Base-by-base conservation (phyloP, 2,113 vertebrate species). In the Chinchilla lanigera region DNA sequence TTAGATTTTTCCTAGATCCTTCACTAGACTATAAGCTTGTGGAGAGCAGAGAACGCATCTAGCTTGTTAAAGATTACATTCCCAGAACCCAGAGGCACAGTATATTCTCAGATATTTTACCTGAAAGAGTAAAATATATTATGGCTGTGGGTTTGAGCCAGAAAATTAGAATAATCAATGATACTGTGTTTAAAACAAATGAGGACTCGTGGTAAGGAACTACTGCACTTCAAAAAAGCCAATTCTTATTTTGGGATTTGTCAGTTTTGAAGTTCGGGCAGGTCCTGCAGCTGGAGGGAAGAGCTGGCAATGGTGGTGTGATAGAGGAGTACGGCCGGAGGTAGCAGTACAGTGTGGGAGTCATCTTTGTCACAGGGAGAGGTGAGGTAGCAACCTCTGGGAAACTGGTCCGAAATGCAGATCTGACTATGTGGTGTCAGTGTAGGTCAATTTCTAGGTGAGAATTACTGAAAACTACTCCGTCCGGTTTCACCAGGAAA, bases 151-250 rank as follows among this genome's bases (percentile, higher is more conserved):
- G 60, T 96, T 75, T 81, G 80, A 92, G n/a, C 54, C 73, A 85
- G 33, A 24, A 35, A 89, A 58, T n/a, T 83, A 54, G 30, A 91
- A 60, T 75, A 56, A 83, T 61, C 56, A 81, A 50, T 58, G 33
- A 24, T 35, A 41, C 41, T 85, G n/a, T 88, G 12, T 56, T 95
- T 88, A 63, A 88, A 81, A 52, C n/a, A 95, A 85, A 90, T 33
- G 24, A 38, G 28, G 16, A 44, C 65, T 97, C n/a, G 1, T 28
- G 20, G 71, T 95, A 94, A 94, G 63, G 35, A 78, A 78, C 50
- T 71, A 56, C 44, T 82, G 5, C 35, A 63, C 38, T 69, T 86
- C 50, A 75, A 77, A 94, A 65, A 60, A 80, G 58, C n/a, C 38
- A 71, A 8, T 85, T 93, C 41, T 97, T 67, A 38, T 11, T 60